Conservation (phyloP, 2,797 vertebrate species). For the Pachyuromys duprasi region DNA sequence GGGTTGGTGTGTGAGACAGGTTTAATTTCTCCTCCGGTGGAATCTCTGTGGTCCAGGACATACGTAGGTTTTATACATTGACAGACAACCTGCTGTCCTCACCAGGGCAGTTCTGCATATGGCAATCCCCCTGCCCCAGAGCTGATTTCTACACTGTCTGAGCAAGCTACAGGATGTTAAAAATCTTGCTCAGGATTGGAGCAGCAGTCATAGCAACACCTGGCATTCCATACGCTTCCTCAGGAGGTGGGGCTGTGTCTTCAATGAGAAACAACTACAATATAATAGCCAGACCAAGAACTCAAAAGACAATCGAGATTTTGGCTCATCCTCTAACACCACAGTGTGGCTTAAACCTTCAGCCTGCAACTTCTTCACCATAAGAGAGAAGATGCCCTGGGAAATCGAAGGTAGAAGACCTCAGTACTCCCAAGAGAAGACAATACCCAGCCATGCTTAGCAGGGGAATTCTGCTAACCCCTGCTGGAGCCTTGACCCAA, state of each 20-base stretch:
- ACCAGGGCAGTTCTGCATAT: constrained; percentile 73
- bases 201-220: not conserved
- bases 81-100: constrained; percentile 89
- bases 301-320: not conserved
- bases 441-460: not conserved
- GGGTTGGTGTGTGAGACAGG: constrained; percentile 87
- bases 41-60: constrained; percentile 87
- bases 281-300: not conserved
- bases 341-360: not conserved
- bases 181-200: constrained; percentile 70
- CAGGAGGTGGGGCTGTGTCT: not conserved
- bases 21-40: constrained; percentile 87
- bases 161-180: constrained; percentile 48
- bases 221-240: constrained; percentile 31
- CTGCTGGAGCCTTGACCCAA: not conserved
- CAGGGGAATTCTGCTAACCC: not conserved
- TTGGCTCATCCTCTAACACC: constrained; percentile 31
- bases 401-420: not conserved
- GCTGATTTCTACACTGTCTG: constrained; percentile 71
- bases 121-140: constrained; percentile 62
- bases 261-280: not conserved
- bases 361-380: not conserved
- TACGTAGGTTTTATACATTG: constrained; percentile 79
- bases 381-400: not conserved
- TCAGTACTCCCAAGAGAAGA: constrained; percentile 10